A percentile compares a stretch with the other conserved stretches of the same genome.
phyloP scores from a whole-genome alignment of 2,888 invertebrate species.

The Ornithoptera alexandrae region DNA sequence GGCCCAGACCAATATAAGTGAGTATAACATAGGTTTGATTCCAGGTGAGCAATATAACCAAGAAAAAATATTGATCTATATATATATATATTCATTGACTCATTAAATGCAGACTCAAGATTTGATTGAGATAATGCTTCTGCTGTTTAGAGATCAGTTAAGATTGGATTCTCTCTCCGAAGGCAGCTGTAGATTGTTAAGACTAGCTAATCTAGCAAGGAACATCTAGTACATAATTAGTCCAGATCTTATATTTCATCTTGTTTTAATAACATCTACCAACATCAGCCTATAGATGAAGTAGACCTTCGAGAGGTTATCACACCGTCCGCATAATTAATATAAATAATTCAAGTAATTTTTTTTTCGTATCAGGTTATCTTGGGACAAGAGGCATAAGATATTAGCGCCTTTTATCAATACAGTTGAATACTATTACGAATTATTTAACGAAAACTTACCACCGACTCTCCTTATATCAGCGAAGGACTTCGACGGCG shows the following conservation, averaged over 20 bases:
- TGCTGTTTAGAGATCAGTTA: too few relatives aligned
- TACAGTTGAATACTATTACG: slow-evolving; percentile 49
- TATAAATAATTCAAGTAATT: neutral
- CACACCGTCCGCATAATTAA: too few relatives aligned
- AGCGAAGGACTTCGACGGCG: slow-evolving; percentile 37
- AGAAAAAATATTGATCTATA: too few relatives aligned
- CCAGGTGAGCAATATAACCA: too few relatives aligned
- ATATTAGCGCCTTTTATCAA: slow-evolving; percentile 48
- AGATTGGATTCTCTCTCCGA: neutral
- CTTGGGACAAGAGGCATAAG: slow-evolving; percentile 59
- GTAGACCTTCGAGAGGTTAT: too few relatives aligned
- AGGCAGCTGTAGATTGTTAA: neutral
- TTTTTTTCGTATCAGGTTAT: slow-evolving; percentile 44
- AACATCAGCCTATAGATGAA: too few relatives aligned
- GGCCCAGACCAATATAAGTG: slow-evolving; percentile 66
- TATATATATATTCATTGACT: neutral
- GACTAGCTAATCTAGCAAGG: neutral
- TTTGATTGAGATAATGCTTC: neutral
- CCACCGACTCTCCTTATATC: slow-evolving; percentile 54
- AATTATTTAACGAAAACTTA: slow-evolving; percentile 46
- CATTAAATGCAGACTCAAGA: neutral
- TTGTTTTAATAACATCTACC: too few relatives aligned
- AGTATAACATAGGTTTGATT: slow-evolving; percentile 29
- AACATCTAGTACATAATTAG: too few relatives aligned
- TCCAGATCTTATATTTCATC: too few relatives aligned